These are phyloP conservation scores for Campopleginae sp. DNA, from an alignment of 2,888 invertebrate genomes.

Conservation along the genomic window DNA sequence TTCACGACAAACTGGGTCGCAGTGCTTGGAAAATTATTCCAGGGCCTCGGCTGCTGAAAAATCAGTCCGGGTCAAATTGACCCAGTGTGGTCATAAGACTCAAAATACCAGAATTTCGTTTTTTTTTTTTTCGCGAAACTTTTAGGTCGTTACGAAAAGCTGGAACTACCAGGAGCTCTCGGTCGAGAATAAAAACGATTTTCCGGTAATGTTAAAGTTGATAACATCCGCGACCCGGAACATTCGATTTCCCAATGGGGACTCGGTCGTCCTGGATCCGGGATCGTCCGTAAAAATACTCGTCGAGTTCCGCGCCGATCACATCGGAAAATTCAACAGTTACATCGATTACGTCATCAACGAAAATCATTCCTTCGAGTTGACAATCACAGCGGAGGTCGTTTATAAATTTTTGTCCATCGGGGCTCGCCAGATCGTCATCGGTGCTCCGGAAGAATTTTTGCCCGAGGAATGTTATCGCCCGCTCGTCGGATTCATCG, in stretches of 20 bases:
- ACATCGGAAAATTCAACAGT: constrained; percentile 79
- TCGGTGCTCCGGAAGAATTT: constrained; percentile 82
- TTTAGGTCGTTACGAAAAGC: constrained; percentile 76
- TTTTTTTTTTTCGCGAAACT: not conserved
- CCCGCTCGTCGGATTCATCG: constrained; percentile 66
- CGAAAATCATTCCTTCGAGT: constrained; percentile 82
- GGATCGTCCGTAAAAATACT: constrained; percentile 57
- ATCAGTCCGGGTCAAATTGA: no score
- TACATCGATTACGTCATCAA: constrained; percentile 83
- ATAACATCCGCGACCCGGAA: constrained; percentile 61
- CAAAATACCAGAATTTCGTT: no score
- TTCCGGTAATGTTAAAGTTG: constrained; percentile 78
- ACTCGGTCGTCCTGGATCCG: constrained; percentile 70
- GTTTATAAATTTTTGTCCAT: constrained; percentile 81
- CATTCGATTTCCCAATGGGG: constrained; percentile 71
- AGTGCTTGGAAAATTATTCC: no score
- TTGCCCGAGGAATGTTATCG: constrained; percentile 81
- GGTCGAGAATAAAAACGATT: constrained; percentile 82
- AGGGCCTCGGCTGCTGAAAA: no score
- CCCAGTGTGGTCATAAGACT: no score
- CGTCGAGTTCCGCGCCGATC: constrained; percentile 73
- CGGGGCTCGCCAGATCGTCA: constrained; percentile 75
- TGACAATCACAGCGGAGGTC: constrained; percentile 83
- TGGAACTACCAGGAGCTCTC: constrained; percentile 76
- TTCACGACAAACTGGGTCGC: no score